phyloP scores from a whole-genome alignment of 2,888 invertebrate genomes.

The Choreutis nemorana region DNA sequence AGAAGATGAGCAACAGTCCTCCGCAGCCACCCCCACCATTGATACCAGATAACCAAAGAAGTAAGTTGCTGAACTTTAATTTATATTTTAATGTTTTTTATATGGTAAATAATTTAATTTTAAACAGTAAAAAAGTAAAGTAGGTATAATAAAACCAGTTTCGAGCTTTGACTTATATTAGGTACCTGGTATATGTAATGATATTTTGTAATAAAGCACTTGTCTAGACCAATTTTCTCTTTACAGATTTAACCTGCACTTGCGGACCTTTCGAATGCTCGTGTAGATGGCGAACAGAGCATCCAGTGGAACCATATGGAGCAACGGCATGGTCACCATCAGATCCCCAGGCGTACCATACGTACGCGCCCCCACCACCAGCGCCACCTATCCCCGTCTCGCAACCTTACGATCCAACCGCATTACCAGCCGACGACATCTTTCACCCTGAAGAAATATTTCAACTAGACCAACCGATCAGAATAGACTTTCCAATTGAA shows the following conservation, averaged over 20 bases:
- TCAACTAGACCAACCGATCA: slow-evolving; percentile 76
- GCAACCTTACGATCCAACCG: slow-evolving; percentile 64
- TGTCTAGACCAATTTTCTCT: slow-evolving; percentile 14
- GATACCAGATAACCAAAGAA: slow-evolving; percentile 74
- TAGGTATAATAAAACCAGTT: slow-evolving; percentile 1
- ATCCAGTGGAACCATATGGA: slow-evolving; percentile 35
- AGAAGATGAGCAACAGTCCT: slow-evolving; percentile 33
- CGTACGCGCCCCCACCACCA: slow-evolving; percentile 36
- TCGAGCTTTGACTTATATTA: not conserved
- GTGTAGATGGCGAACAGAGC: slow-evolving; percentile 61
- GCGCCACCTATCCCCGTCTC: slow-evolving; percentile 33
- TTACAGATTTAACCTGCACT: slow-evolving; percentile 71
- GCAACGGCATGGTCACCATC: slow-evolving; percentile 38
- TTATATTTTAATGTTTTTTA: not conserved
- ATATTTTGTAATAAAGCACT: not conserved
- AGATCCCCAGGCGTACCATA: slow-evolving; percentile 33
- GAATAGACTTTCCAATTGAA: slow-evolving; percentile 68
- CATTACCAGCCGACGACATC: slow-evolving; percentile 70
- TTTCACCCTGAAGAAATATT: slow-evolving; percentile 83
- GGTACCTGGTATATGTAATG: not conserved
- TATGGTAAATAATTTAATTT: too few species aligned
- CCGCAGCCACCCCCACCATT: slow-evolving; percentile 70
- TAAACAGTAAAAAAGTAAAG: not conserved
- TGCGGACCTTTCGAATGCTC: slow-evolving; percentile 80
- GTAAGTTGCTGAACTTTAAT: slow-evolving; percentile 31